Base-by-base conservation (phyloP, 1,140 invertebrate genomes). In the Gryllus bimaculatus region DNA sequence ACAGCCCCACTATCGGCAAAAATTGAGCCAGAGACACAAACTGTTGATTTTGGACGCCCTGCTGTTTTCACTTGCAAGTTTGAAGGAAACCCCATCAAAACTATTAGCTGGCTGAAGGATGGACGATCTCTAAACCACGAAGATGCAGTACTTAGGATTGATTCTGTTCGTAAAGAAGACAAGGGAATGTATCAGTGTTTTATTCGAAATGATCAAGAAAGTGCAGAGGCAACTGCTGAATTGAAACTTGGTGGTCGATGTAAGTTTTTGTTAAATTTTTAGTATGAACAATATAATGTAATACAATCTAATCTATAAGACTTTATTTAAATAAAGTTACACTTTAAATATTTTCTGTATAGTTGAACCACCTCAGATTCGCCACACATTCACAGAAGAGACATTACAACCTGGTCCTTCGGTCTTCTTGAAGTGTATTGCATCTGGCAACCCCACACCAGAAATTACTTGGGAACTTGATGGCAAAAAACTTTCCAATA, bases 101-200 rank as follows among this genome's bases (percentile, higher is more conserved):
- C 92, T 8, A 91, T 98, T 49, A 93, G 90, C 47, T 98, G 97
- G 97, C 88, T 96, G 77, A 98, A 98, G 86, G 95, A 98, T 85
- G 96, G 96, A 81, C 93, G 94, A 85, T 90, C 91, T 49, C 89
- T 95, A 81, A 91, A 93, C 83, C 92, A 93, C 81, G 84, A 86
- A 47, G 94, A 95, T 81, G 89, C 92, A 0, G 89, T 93, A 74
- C 86, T 98, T 20, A 91, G 93, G 78, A 96, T 98, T 83, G 93
- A 95, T 81, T 92, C 93, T 8, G 95, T 99, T 0, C 93, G 95
- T 85, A 95, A 97, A 83, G 94, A 97, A 86, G 96, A 98, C 85
- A 96, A 95, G 84, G 97, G 96, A 85, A 98, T 98, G 96, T 99
- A 98, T 84, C 96, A 98, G 83, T 98, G 97, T 84, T 96, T 98